Evolutionary conservation across 2,888 invertebrate species (phyloP).

Genomic region (Hyles lineata): DNA sequence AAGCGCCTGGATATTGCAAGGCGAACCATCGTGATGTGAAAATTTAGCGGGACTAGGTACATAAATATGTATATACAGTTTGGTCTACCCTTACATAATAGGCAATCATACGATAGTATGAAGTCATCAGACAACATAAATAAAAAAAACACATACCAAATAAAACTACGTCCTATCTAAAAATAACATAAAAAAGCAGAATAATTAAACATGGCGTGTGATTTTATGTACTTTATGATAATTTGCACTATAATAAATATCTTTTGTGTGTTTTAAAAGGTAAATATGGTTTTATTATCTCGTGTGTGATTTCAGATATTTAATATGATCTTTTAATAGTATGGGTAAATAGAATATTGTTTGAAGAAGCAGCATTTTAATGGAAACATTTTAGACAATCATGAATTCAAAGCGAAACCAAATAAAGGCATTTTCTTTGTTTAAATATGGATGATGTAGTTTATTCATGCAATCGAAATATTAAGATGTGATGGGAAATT

Average conservation of each 20-base stretch:
- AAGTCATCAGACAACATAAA: no score
- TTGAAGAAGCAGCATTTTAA: conserved; percentile 10
- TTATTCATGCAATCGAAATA: background rate
- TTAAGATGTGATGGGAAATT: background rate
- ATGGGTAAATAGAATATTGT: background rate
- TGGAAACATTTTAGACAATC: conserved; percentile 12
- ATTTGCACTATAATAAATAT: background rate
- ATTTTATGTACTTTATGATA: background rate
- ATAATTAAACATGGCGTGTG: background rate
- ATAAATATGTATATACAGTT: no score
- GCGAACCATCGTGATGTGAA: no score
- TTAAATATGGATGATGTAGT: background rate
- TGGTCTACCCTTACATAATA: no score
- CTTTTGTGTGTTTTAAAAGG: background rate
- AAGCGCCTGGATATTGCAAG: no score
- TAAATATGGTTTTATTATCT: background rate
- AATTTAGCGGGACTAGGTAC: no score
- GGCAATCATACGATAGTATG: no score
- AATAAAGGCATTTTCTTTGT: background rate
- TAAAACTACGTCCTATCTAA: no score
- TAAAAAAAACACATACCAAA: no score
- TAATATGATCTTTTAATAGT: background rate
- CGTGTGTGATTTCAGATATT: background rate
- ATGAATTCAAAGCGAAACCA: conserved; percentile 5
- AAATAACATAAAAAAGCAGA: background rate